phyloP scores from a whole-genome alignment of 2,113 vertebrate genomes.

The Cercopithecus mona region DNA sequence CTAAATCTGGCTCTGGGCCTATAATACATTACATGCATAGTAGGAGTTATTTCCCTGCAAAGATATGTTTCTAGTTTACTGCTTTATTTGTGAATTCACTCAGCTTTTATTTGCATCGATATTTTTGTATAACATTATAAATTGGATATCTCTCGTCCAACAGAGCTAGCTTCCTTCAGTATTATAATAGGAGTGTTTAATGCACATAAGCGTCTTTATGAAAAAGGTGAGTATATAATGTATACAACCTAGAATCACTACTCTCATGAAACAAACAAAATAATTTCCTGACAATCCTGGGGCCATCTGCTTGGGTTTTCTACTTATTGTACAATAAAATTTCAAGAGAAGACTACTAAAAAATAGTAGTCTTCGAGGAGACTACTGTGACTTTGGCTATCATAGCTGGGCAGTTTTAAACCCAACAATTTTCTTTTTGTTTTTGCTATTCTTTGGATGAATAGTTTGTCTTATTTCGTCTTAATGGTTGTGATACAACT shows the following conservation, averaged over 20 bases:
- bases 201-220: neutral
- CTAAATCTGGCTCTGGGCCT: neutral
- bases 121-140: neutral
- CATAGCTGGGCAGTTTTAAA: conserved; percentile 14
- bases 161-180: neutral
- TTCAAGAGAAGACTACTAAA: neutral
- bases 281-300: neutral
- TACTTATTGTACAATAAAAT: conserved; percentile 1
- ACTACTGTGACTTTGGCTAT: neutral
- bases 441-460: conserved; percentile 50
- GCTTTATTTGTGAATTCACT: neutral
- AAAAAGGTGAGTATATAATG: neutral
- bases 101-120: conserved; percentile 26
- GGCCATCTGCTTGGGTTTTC: neutral
- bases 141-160: neutral
- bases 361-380: neutral
- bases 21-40: neutral
- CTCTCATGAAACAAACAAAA: neutral
- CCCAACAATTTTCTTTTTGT: conserved; percentile 35
- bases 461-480: conserved; percentile 43
- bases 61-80: neutral
- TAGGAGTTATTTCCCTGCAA: neutral
- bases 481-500: conserved; percentile 34
- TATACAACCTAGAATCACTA: neutral
- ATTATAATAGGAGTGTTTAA: neutral